phyloP scores from a whole-genome alignment of 1,140 invertebrate genomes.

The Asobara japonica region DNA sequence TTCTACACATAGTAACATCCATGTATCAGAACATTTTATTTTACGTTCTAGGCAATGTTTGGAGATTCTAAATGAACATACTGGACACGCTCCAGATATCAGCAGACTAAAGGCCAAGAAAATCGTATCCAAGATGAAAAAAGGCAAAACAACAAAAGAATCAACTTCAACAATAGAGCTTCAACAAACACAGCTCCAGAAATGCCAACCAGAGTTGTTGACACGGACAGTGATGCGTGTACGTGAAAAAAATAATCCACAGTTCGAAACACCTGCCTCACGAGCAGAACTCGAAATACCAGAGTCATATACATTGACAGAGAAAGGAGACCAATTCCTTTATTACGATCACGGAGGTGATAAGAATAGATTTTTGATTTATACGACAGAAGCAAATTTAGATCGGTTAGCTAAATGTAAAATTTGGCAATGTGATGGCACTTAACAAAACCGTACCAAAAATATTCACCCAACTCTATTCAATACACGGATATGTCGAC shows the following conservation, averaged over 20 bases:
- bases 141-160: neutral
- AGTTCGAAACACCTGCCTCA: neutral
- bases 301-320: neutral
- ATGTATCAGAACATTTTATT: neutral
- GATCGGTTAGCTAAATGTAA: neutral
- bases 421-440: neutral
- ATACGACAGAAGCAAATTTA: neutral
- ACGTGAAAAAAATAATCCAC: neutral
- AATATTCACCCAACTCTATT: neutral
- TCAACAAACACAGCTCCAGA: neutral
- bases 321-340: neutral
- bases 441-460: neutral
- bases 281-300: neutral
- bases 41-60: neutral
- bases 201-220: neutral
- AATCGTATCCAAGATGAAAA: neutral
- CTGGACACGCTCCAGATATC: neutral
- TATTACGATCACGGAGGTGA: neutral
- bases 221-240: neutral
- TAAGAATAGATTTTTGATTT: neutral
- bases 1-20: neutral
- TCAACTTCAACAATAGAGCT: neutral
- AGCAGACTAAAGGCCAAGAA: neutral
- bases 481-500: neutral
- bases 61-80: neutral